These are phyloP conservation scores for Ibidorhyncha struthersii DNA, from an alignment of 2,113 vertebrate genomes.

Conservation along the genomic window DNA sequence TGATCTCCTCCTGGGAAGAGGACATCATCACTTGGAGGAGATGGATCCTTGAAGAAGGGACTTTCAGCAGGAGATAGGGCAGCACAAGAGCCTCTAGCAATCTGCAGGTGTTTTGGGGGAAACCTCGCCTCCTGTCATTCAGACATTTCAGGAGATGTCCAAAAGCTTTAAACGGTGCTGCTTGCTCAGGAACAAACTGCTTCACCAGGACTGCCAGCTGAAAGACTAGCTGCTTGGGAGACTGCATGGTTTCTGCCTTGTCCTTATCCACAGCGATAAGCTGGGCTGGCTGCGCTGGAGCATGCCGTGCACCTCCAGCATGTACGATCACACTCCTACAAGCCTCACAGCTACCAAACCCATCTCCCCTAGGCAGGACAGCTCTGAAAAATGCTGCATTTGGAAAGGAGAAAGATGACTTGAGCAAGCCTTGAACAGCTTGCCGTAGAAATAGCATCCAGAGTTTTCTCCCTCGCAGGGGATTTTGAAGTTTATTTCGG, in stretches of 20 bases:
- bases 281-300: neutral
- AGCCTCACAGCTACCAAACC: neutral
- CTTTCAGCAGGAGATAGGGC: neutral
- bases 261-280: neutral
- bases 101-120: accelerated
- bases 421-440: neutral
- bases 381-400: neutral
- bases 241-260: accelerated
- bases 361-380: neutral
- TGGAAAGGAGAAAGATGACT: neutral
- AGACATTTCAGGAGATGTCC: neutral
- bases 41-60: neutral
- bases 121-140: neutral
- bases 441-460: neutral
- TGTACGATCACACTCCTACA: neutral
- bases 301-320: accelerated
- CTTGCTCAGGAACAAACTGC: neutral
- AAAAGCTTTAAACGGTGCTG: neutral
- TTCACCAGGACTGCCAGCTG: neutral
- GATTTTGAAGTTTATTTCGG: neutral
- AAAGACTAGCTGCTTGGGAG: neutral
- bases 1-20: neutral
- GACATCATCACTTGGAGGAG: neutral
- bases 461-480: neutral
- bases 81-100: neutral